Conservation (phyloP, 2,113 vertebrate species). For the Lanius collurio region DNA sequence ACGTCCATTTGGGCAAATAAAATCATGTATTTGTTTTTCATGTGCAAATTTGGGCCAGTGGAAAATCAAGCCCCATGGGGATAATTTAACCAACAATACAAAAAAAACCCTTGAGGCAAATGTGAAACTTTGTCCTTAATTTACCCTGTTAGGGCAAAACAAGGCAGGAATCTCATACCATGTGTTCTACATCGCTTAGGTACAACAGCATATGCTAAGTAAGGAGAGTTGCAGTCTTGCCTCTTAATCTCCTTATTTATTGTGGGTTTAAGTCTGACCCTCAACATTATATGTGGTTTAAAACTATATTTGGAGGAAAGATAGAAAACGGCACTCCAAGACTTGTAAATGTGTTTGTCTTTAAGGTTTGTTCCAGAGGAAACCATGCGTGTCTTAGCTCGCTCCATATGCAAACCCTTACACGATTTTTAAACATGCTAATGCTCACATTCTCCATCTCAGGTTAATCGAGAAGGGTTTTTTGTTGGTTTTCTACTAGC, state of each 20-base stretch:
- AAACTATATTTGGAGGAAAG: slow-evolving; percentile 23
- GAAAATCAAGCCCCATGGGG: slow-evolving; percentile 34
- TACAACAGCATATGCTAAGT: background rate
- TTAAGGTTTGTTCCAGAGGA: slow-evolving; percentile 58
- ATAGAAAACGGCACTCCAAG: background rate
- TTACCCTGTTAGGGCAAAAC: background rate
- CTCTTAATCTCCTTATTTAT: slow-evolving; percentile 21
- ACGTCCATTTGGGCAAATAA: background rate
- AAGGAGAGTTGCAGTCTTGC: background rate
- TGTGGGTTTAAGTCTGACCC: slow-evolving; percentile 39
- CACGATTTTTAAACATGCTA: slow-evolving; percentile 51
- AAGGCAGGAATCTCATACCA: background rate
- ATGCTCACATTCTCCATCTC: slow-evolving; percentile 60
- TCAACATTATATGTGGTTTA: slow-evolving; percentile 20
- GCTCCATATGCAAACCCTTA: slow-evolving; percentile 64
- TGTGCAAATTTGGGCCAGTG: background rate
- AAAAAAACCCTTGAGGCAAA: background rate
- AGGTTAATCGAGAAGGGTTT: slow-evolving; percentile 58
- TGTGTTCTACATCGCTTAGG: background rate
- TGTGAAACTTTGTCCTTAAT: slow-evolving; percentile 54
- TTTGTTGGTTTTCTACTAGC: slow-evolving; percentile 55
- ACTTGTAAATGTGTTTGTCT: slow-evolving; percentile 67
- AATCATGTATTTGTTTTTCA: background rate
- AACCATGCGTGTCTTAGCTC: slow-evolving; percentile 36
- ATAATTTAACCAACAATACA: slow-evolving; percentile 29